phyloP scores from a whole-genome alignment of 2,113 vertebrate species.

The Scomber japonicus region DNA sequence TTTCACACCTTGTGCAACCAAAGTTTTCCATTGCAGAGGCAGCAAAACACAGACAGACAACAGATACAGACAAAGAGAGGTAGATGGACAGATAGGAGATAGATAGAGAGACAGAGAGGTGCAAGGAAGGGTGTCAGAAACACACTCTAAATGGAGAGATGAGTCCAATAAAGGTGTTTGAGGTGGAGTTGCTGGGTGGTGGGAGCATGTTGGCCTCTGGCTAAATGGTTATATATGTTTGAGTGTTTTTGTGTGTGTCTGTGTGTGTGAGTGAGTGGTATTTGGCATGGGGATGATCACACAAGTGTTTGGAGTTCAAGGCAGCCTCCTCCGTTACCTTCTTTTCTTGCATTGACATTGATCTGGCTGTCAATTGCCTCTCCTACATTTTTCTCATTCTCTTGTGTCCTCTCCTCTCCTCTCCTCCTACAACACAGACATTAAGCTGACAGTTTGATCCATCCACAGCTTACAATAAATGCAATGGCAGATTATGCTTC shows the following conservation, averaged over 20 bases:
- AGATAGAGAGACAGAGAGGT: not conserved
- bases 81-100: not conserved
- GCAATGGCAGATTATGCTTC: conserved; percentile 36
- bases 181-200: conserved; percentile 2
- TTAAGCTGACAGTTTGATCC: conserved; percentile 46
- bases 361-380: conserved; percentile 12
- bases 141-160: conserved; percentile 27
- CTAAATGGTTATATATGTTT: conserved; percentile 9
- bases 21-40: conserved; percentile 58
- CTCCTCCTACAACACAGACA: conserved; percentile 5
- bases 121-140: conserved; percentile 35
- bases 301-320: conserved; percentile 38
- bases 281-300: conserved; percentile 23
- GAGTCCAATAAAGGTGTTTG: conserved; percentile 26
- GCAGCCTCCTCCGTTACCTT: not conserved
- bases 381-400: not conserved
- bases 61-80: conserved; percentile 23
- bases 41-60: conserved; percentile 46
- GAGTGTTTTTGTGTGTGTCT: not conserved
- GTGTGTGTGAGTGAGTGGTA: not conserved
- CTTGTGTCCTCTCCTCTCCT: not conserved
- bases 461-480: conserved; percentile 34
- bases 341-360: conserved; percentile 31
- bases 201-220: conserved; percentile 13
- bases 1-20: conserved; percentile 76